Base-by-base conservation (phyloP, 2,888 invertebrate species). In the Fragum sueziense region DNA sequence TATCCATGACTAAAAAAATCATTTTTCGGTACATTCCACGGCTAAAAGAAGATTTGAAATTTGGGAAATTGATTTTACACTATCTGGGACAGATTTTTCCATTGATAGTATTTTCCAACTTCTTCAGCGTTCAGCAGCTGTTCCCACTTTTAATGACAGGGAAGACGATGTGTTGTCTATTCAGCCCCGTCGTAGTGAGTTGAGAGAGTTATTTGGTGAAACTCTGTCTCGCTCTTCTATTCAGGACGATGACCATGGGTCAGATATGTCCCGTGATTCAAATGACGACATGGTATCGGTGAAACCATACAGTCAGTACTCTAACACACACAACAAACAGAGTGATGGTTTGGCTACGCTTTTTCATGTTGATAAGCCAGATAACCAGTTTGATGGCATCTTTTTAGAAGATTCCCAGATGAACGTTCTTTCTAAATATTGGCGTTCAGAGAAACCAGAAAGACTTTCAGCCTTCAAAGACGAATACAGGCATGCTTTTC, bases 171-270 rank as follows among this genome's bases (percentile, higher is more conserved):
- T 57, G 27, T 57, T 57, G 3, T 57, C 57, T 57, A 11, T 57
- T 20, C 57, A 57, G 57, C 57, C 57, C 9, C 25, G 27, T 22
- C 6, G 25, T 14, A 57, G 57, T 57, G 57, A 57, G 57, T 57
- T 57, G 57, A 25, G 57, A 25, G 57, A 57, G 11, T 57, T 57
- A 57, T 27, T 57, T 57, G 25, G 57, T 57, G 57, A 57, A 57
- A 57, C 25, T 57, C 57, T 25, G 2, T n/a, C 57, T 20, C 25
- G 25, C 57, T 57, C 25, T 27, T 27, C 57, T 57, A 1, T 57
- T n/a, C 57, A 57, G 57, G 57, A 57, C 25, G 25, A 22, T 27
- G 25, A 57, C 57, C 25, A 27, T 57, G 57, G 57, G 57, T 57
- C 57, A 57, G 27, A 57, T 11, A 57, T 25, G 57, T 57, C 57